Percentiles rank a stretch among this genome's conserved stretches.
phyloP scores from a whole-genome alignment of 2,888 invertebrate genomes.

The Lumbricus terrestris region DNA sequence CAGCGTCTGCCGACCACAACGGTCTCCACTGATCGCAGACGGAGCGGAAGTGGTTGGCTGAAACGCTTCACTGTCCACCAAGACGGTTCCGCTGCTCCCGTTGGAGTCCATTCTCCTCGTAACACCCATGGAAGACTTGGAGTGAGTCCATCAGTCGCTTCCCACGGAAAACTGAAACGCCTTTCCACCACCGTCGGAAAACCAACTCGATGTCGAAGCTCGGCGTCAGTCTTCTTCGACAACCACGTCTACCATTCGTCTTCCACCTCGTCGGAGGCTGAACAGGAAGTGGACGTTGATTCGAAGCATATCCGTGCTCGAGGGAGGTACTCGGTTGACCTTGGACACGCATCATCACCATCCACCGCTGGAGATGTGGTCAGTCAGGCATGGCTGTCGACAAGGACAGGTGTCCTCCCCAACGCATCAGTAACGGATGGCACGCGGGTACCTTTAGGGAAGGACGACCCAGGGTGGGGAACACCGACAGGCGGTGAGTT shows the following conservation, averaged over 20 bases:
- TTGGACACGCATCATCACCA: background rate
- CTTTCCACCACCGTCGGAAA: background rate
- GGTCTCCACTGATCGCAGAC: background rate
- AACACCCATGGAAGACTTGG: background rate
- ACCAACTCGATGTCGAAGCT: background rate
- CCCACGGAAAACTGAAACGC: background rate
- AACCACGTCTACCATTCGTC: background rate
- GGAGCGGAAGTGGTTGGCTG: background rate
- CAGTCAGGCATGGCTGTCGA: background rate
- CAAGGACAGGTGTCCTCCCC: background rate
- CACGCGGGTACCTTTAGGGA: background rate
- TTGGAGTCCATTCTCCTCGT: background rate
- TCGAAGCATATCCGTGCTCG: background rate
- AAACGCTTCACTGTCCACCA: background rate
- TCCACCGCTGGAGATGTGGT: background rate
- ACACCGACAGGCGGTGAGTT: background rate
- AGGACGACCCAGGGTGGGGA: background rate
- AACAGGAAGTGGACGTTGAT: background rate
- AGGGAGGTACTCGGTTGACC: background rate
- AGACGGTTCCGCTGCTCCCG: background rate
- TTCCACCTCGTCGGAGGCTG: background rate
- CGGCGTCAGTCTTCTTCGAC: background rate
- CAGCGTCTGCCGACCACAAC: background rate
- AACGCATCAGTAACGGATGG: background rate
- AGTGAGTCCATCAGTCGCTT: background rate